Evolutionary conservation across 2,797 vertebrate genomes (phyloP).

Genomic region (Macrochelys suwanniensis): DNA sequence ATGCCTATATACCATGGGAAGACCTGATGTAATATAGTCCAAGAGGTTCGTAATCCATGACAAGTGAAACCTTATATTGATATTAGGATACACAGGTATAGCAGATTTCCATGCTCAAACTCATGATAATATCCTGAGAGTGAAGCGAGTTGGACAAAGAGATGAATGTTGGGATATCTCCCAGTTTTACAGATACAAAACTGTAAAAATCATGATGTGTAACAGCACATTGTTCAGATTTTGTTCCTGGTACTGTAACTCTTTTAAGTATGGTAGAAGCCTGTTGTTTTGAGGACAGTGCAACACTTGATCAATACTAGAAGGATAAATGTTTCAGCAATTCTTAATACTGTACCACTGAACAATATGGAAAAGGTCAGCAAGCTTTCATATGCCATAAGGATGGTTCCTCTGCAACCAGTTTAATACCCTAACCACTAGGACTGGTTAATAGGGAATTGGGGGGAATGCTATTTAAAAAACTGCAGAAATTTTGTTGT

Average conservation of each 20-base stretch:
- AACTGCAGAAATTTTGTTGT: rapidly evolving
- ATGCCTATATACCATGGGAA: constrained; percentile 6
- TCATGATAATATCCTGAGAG: background rate
- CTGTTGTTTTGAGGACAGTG: background rate
- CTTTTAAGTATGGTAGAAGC: background rate
- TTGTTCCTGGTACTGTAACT: background rate
- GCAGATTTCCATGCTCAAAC: background rate
- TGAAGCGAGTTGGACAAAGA: background rate
- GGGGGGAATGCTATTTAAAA: background rate
- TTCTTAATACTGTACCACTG: background rate
- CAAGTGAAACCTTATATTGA: background rate
- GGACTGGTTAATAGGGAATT: rapidly evolving
- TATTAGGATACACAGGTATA: background rate
- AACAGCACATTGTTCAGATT: rapidly evolving
- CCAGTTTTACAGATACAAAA: background rate
- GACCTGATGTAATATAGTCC: background rate
- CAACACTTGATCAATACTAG: background rate
- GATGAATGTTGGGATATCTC: background rate
- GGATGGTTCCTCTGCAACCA: background rate
- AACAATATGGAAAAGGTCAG: background rate
- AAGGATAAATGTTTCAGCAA: background rate
- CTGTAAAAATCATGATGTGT: background rate
- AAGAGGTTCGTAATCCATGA: background rate
- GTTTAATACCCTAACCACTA: background rate
- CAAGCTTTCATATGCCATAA: background rate